Evolutionary conservation across 2,888 invertebrate genomes (phyloP).

Genomic region (Tenthredo mesomela): DNA sequence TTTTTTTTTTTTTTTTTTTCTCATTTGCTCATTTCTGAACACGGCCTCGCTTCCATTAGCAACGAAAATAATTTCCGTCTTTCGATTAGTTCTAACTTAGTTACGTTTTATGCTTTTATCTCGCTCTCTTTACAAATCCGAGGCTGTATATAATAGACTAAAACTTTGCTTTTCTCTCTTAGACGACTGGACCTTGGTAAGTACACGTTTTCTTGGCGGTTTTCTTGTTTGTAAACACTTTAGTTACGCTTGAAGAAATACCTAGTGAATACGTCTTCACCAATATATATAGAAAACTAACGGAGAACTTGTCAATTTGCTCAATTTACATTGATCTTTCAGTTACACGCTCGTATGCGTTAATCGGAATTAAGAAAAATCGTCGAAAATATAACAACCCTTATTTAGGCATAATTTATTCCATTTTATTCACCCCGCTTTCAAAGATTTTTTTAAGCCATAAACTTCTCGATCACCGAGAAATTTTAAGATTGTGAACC

Average conservation of each 20-base stretch:
- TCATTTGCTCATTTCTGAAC: neutral
- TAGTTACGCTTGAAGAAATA: slow-evolving; percentile 46
- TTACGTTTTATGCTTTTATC: neutral
- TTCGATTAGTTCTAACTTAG: slow-evolving; percentile 3
- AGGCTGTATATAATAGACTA: neutral
- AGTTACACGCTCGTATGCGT: neutral
- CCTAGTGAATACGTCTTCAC: slow-evolving; percentile 45
- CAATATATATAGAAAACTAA: slow-evolving; percentile 8
- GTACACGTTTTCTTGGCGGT: neutral
- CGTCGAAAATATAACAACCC: neutral
- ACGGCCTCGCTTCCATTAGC: neutral
- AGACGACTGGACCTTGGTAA: neutral
- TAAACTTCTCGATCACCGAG: neutral
- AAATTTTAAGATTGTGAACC: neutral
- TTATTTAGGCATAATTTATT: neutral
- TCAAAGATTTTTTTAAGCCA: neutral
- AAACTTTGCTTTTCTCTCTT: slow-evolving; percentile 11
- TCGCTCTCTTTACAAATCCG: neutral
- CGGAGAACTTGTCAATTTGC: neutral
- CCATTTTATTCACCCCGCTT: neutral
- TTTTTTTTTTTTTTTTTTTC: too few species aligned
- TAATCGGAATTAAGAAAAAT: neutral
- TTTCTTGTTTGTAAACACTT: slow-evolving; percentile 50
- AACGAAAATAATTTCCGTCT: neutral
- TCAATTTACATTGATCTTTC: neutral